A percentile compares a stretch with the other conserved stretches of the same genome.
phyloP scores from a whole-genome alignment of 2,113 vertebrate genomes.

The Pachycephala philippinensis region DNA sequence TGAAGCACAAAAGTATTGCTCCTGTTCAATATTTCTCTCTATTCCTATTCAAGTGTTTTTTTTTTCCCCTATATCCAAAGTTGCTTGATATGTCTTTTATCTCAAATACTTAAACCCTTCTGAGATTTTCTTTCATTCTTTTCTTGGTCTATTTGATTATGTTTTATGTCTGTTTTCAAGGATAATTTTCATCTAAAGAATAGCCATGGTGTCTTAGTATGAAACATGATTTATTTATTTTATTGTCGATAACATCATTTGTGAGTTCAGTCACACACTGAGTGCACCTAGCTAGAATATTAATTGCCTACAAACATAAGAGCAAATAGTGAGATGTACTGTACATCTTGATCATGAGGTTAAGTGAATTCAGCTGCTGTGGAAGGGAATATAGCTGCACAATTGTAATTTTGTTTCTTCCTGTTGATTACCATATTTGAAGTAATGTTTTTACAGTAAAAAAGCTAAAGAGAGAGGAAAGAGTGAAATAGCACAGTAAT shows the following conservation, averaged over 20 bases:
- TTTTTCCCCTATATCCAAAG: not conserved
- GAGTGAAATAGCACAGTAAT: not conserved
- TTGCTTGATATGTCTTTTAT: constrained; percentile 14
- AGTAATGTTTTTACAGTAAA: not conserved
- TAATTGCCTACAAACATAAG: constrained; percentile 8
- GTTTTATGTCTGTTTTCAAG: constrained; percentile 40
- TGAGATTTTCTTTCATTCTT: constrained; percentile 33
- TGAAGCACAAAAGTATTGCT: not conserved
- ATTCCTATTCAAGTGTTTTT: not conserved
- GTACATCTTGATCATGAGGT: not conserved
- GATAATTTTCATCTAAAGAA: constrained; percentile 21
- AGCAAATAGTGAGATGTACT: not conserved
- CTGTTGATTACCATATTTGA: not conserved
- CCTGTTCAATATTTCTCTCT: not conserved
- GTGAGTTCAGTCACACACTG: constrained; percentile 1
- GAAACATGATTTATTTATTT: constrained; percentile 57
- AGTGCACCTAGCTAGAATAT: constrained; percentile 28
- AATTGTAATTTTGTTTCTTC: not conserved
- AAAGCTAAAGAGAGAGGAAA: not conserved
- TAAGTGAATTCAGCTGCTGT: not conserved
- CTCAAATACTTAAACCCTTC: constrained; percentile 27
- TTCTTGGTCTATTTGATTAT: constrained; percentile 45
- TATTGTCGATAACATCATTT: not conserved
- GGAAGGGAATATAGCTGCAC: not conserved
- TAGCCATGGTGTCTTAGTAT: not conserved